Evolutionary conservation across 2,113 vertebrate species (phyloP), one percentile per base, ranked within the genome.

Genomic region (Mus spicilegus): DNA sequence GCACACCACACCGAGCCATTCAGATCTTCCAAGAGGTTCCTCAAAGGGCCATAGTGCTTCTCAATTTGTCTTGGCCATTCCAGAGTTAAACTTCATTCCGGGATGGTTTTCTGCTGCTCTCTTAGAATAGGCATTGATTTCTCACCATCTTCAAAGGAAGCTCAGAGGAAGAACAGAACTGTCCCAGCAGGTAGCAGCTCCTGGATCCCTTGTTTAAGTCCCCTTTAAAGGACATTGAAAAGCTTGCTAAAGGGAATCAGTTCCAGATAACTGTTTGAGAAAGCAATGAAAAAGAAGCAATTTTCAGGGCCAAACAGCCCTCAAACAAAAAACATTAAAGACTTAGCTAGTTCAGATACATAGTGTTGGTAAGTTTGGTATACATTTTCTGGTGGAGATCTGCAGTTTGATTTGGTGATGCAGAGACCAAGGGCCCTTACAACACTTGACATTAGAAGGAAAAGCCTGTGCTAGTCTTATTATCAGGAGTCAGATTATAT

Each of bases 241-340:
- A 94, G 36, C 73, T 63, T 42, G 24, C 61, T 69, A 49, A 78
- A 76, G 42, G 58, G 78, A 88, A 91, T 17, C 49, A 61, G 9
- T 89, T 70, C 54, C 42, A 91, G 72, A 86, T 19, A 93, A 69
- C 24, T 36, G 61, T 90, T 93, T 49, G 58, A 95, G 76, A 51
- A 49, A 49, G 49, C 49, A 49, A 89, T 92, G 42, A 95, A 84
- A 87, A 96, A 94, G 19, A 36, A 96, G 69, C 73, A 97, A 46
- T 19, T 90, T 67, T 22, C 61, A 94, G 30, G 26, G 39, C 28
- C 8, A 22, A 81, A 13, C 42, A 13, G 9, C 14, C 58, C 6
- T 36, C 5, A 30, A 39, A n/a, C 36, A 73, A 46, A 73, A 28
- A 61, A 13, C 39, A 39, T 36, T 26, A 90, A 86, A 81, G 69